Conservation (phyloP, 2,888 invertebrate genomes). For the Dryococelus australis region DNA sequence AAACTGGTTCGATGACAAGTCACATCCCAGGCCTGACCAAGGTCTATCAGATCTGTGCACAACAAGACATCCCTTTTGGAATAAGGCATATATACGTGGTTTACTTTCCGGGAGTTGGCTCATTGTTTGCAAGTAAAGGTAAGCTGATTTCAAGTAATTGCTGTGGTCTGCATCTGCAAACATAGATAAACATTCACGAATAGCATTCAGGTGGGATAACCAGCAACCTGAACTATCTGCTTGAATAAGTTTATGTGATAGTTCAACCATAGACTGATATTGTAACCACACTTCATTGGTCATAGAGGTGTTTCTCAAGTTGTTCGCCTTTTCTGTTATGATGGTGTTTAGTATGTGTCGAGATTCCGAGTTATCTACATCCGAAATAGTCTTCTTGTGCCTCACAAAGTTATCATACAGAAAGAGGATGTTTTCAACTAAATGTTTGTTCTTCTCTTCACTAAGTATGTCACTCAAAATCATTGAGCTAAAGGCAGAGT, state of each 20-base stretch:
- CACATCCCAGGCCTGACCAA: background rate
- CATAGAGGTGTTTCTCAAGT: background rate
- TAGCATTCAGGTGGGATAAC: background rate
- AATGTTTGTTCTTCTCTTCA: background rate
- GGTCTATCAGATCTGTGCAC: background rate
- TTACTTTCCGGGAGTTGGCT: background rate
- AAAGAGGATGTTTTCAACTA: background rate
- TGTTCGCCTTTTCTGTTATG: background rate
- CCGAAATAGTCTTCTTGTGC: no score
- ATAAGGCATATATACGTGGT: background rate
- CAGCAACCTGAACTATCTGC: background rate
- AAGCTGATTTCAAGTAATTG: constrained; percentile 7
- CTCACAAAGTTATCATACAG: background rate
- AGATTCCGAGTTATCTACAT: background rate
- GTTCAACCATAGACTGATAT: background rate
- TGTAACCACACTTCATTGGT: background rate
- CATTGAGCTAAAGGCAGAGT: background rate
- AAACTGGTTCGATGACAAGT: background rate
- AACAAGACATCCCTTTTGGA: constrained; percentile 12
- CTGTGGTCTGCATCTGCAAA: background rate
- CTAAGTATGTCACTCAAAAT: background rate
- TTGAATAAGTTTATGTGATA: background rate
- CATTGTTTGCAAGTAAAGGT: background rate
- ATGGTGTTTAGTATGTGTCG: background rate
- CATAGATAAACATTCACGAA: background rate